These are phyloP conservation scores for Apamea sordens DNA, from an alignment of 2,888 invertebrate species.

Conservation along the genomic window DNA sequence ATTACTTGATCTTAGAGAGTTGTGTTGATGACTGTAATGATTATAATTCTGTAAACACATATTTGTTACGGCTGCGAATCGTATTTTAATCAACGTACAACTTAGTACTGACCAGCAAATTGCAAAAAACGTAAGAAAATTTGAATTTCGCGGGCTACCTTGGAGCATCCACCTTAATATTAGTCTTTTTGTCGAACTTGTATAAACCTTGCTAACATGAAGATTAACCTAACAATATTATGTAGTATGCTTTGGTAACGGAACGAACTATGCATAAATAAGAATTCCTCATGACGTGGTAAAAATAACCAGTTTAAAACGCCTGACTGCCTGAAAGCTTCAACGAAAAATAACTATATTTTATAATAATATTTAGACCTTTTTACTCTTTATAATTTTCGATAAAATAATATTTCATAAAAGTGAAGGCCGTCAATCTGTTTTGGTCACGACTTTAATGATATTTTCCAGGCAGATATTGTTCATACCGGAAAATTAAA, in stretches of 20 bases:
- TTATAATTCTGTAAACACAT: too few species aligned
- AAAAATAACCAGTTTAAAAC: too few species aligned
- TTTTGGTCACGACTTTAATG: conserved; percentile 31
- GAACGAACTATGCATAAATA: neutral
- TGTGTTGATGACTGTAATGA: too few species aligned
- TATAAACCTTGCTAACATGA: neutral
- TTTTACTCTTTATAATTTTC: neutral
- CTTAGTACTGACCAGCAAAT: too few species aligned
- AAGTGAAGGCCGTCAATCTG: conserved; percentile 1
- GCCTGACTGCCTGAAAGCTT: neutral
- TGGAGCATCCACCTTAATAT: too few species aligned
- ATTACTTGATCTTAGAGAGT: too few species aligned
- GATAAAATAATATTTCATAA: conserved; percentile 2
- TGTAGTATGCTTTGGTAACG: rapidly evolving
- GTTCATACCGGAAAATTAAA: conserved; percentile 56
- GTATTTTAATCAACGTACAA: too few species aligned
- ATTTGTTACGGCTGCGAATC: too few species aligned
- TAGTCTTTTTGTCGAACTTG: neutral
- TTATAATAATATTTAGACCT: neutral
- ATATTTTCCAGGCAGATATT: conserved; percentile 31
- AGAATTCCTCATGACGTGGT: neutral
- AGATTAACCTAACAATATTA: neutral
- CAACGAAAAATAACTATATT: neutral
- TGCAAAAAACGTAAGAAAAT: too few species aligned
- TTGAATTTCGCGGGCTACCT: too few species aligned